Evolutionary conservation across 2,888 invertebrate genomes (phyloP), one percentile per base, ranked within the genome.

Genomic region (Pediacus dermestoides): DNA sequence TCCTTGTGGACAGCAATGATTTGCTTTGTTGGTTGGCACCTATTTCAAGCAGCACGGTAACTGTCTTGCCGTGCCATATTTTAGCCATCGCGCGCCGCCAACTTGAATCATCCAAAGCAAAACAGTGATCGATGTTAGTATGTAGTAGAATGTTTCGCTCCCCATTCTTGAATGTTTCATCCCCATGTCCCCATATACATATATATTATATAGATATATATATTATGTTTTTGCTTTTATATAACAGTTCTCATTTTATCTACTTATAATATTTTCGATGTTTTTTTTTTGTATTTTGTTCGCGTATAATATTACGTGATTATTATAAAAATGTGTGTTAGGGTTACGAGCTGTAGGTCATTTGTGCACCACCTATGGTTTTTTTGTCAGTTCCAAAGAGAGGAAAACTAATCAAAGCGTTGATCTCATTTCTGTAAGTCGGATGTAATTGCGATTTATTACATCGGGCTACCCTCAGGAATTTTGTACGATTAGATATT

Each of bases 11-110:
- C 79, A 2, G 80, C 79, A 2, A 76, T 80, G 15, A 70, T 80
- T 36, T 74, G 80, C 58, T 71, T 80, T 63, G 70, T 80, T 2
- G 80, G 80, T 7, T 80, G 80, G 80, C 77, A 76, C 53, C 64
- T 80, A 27, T 72, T 80, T 46, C n/a, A n/a, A n/a, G n/a, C n/a
- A n/a, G n/a, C n/a, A n/a, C n/a, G n/a, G n/a, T n/a, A 18, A 18
- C 18, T 18, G 18, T 18, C 8, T 18, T 23, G 8, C 10, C 10
- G 23, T 23, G 23, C 10, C n/a, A n/a, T 9, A 23, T 23, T n/a
- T 18, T 18, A 7, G 21, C 21, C 21, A n/a, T 18, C n/a, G 21
- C 21, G 6, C 21, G n/a, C n/a, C 21, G 21, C 21, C 21, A 18
- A 6, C n/a, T n/a, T n/a, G n/a, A n/a, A n/a, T 61, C 60, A 61